phyloP scores from a whole-genome alignment of 1,140 invertebrate species.

The Drosophila elegans region DNA sequence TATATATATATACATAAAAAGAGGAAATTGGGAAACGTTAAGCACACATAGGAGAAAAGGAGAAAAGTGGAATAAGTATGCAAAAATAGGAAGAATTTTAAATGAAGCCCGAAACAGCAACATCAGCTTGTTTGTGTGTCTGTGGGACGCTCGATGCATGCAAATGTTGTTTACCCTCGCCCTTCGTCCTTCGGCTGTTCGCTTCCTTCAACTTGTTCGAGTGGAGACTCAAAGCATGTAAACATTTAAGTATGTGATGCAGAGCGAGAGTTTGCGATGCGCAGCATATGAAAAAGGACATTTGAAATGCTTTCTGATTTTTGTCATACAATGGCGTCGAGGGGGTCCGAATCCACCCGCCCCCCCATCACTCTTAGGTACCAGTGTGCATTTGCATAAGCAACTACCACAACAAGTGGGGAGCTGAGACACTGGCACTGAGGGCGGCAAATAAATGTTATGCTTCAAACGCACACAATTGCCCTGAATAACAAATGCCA shows the following conservation, averaged over 20 bases:
- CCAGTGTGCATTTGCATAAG: constrained; percentile 49
- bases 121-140: constrained; percentile 37
- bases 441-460: constrained; percentile 64
- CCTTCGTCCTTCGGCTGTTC: constrained; percentile 11
- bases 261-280: constrained; percentile 55
- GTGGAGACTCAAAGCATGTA: constrained; percentile 66
- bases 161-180: constrained; percentile 55
- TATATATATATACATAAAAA: constrained; percentile 30
- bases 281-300: constrained; percentile 78
- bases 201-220: constrained; percentile 30
- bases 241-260: constrained; percentile 75
- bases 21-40: constrained; percentile 44
- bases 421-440: constrained; percentile 6
- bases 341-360: background rate
- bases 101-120: constrained; percentile 69
- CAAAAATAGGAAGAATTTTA: constrained; percentile 79
- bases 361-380: constrained; percentile 1
- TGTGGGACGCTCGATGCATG: constrained; percentile 66
- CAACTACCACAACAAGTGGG: constrained; percentile 45
- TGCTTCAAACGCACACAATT: constrained; percentile 68
- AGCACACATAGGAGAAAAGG: constrained; percentile 21
- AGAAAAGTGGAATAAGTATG: constrained; percentile 65
- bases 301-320: constrained; percentile 78
- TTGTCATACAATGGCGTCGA: constrained; percentile 61
- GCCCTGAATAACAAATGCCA: constrained; percentile 69